Conservation (phyloP, 1,140 invertebrate genomes). For the Sinella curviseta region DNA sequence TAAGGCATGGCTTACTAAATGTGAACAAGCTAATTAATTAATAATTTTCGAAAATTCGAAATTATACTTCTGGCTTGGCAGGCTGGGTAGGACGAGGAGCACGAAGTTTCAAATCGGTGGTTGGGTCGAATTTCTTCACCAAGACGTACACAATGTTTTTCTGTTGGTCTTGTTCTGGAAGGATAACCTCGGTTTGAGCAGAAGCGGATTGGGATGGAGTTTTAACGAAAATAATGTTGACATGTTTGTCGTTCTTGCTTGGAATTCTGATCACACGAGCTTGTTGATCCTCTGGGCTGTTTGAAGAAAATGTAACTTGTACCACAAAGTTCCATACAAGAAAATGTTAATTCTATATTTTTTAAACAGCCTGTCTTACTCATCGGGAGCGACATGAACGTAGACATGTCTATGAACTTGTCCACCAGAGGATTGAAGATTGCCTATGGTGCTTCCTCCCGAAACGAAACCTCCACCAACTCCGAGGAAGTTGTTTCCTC, state of each 20-base stretch:
- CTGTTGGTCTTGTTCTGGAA: slow-evolving; percentile 10
- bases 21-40: no score
- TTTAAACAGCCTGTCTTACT: background rate
- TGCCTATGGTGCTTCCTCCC: background rate
- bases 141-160: slow-evolving; percentile 16
- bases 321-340: background rate
- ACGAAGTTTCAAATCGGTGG: slow-evolving; percentile 8
- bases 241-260: slow-evolving; percentile 10
- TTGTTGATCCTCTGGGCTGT: slow-evolving; percentile 29
- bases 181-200: background rate
- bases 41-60: no score
- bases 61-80: background rate
- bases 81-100: background rate
- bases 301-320: background rate
- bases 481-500: background rate
- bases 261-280: slow-evolving; percentile 13
- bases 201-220: background rate
- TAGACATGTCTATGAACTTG: background rate
- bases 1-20: no score
- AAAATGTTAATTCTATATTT: background rate
- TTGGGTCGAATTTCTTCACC: background rate
- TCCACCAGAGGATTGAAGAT: background rate
- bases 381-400: no score
- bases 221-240: slow-evolving; percentile 21
- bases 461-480: background rate